Evolutionary conservation across 2,797 vertebrate genomes (phyloP).

Genomic region (Vultur gryphus): DNA sequence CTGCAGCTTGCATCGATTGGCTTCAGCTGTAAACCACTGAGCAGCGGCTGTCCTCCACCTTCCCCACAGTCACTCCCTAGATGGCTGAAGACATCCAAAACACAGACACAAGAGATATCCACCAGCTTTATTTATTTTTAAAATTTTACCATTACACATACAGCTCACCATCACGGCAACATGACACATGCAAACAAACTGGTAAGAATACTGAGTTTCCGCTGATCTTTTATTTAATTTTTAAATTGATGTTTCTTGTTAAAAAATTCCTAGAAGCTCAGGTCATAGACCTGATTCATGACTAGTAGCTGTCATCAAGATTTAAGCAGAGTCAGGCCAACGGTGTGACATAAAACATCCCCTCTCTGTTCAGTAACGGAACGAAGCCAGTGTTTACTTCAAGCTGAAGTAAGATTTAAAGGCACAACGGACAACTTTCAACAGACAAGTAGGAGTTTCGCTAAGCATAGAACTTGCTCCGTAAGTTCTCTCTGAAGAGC

Average conservation of each 20-base stretch:
- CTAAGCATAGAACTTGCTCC: not conserved
- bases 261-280: not conserved
- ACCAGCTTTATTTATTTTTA: not conserved
- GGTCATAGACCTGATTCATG: not conserved
- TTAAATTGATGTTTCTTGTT: not conserved
- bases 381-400: not conserved
- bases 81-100: not conserved
- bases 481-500: no score
- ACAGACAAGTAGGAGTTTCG: not conserved
- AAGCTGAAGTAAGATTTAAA: not conserved
- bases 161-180: not conserved
- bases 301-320: not conserved
- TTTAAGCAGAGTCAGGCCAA: not conserved
- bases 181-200: not conserved
- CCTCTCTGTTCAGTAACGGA: not conserved
- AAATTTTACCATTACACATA: no score
- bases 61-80: not conserved
- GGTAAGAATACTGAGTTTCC: not conserved
- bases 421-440: not conserved
- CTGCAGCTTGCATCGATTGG: not conserved
- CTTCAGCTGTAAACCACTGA: not conserved
- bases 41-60: not conserved
- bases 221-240: not conserved
- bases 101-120: not conserved
- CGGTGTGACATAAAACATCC: not conserved